phyloP scores from a whole-genome alignment of 1,140 invertebrate genomes.

The Diploscapter pachys region DNA sequence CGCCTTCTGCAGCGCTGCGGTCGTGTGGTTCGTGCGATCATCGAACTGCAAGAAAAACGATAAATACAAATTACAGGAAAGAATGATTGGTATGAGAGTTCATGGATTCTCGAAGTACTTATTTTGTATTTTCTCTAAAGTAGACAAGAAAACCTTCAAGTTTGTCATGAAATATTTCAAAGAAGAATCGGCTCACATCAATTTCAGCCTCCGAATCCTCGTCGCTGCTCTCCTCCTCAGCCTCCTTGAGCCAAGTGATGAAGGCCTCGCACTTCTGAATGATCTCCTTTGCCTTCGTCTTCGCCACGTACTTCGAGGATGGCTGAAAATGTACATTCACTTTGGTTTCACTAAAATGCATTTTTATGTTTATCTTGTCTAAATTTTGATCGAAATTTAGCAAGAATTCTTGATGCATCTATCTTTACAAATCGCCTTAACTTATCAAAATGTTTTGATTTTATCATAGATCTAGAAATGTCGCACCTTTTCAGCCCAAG shows the following conservation, averaged over 20 bases:
- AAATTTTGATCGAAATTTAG: conserved; percentile 50
- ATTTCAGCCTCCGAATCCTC: conserved; percentile 52
- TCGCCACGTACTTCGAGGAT: conserved; percentile 84
- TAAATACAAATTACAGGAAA: too few species aligned
- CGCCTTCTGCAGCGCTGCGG: neutral
- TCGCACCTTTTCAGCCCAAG: conserved; percentile 82
- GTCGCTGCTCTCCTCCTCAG: conserved; percentile 71
- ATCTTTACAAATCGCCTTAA: too few species aligned
- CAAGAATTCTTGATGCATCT: too few species aligned
- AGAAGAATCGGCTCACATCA: conserved; percentile 9
- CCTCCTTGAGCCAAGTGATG: conserved; percentile 91
- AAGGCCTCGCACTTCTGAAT: conserved; percentile 85
- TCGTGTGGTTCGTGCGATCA: too few species aligned
- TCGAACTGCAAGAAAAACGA: too few species aligned
- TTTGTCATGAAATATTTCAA: conserved; percentile 20
- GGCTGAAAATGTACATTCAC: conserved; percentile 55
- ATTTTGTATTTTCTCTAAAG: neutral
- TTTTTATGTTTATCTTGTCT: neutral
- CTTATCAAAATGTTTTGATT: too few species aligned
- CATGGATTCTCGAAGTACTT: neutral
- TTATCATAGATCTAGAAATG: too few species aligned
- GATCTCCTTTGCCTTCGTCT: conserved; percentile 85
- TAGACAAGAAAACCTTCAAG: neutral
- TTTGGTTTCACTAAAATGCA: neutral
- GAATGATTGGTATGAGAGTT: too few species aligned